These are phyloP conservation scores for Cantharis rustica DNA, from an alignment of 2,888 invertebrate genomes.

Conservation along the genomic window DNA sequence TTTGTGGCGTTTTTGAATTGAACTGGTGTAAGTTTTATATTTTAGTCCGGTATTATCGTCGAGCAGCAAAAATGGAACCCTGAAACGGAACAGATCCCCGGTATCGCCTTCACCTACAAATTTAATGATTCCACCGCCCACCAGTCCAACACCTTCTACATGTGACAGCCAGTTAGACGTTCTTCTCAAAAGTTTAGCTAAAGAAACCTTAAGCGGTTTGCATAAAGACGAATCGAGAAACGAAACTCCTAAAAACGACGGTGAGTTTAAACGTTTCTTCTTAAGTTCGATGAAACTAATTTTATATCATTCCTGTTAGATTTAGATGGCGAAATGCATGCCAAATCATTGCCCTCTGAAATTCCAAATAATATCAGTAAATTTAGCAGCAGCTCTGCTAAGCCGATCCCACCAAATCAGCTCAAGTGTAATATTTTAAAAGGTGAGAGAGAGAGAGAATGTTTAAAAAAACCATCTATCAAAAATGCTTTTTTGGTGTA, in stretches of 20 bases:
- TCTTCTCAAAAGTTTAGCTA: conserved; percentile 75
- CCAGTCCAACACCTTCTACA: conserved; percentile 48
- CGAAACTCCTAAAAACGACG: conserved; percentile 58
- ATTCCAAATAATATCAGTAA: conserved; percentile 54
- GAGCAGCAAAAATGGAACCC: conserved; percentile 53
- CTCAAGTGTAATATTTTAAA: conserved; percentile 95
- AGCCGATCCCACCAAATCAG: conserved; percentile 85
- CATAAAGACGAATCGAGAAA: conserved; percentile 60
- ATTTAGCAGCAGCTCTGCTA: conserved; percentile 47
- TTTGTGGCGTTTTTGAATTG: neutral
- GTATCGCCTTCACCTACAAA: conserved; percentile 26
- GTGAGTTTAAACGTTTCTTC: conserved; percentile 36
- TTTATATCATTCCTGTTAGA: conserved; percentile 34
- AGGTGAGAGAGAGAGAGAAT: conserved; percentile 62
- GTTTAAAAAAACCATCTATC: neutral
- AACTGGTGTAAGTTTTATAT: neutral
- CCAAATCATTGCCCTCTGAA: conserved; percentile 50
- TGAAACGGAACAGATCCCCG: conserved; percentile 46
- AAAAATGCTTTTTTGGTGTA: conserved; percentile 41
- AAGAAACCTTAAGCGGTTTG: conserved; percentile 65
- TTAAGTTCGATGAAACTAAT: neutral
- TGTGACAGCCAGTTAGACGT: conserved; percentile 69
- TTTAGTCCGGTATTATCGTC: conserved; percentile 55
- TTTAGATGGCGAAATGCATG: conserved; percentile 41
- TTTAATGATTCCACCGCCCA: conserved; percentile 24